A percentile compares a stretch with the other conserved stretches of the same genome.
phyloP scores from a whole-genome alignment of 1,140 invertebrate species.

The Steinernema khuongi region DNA sequence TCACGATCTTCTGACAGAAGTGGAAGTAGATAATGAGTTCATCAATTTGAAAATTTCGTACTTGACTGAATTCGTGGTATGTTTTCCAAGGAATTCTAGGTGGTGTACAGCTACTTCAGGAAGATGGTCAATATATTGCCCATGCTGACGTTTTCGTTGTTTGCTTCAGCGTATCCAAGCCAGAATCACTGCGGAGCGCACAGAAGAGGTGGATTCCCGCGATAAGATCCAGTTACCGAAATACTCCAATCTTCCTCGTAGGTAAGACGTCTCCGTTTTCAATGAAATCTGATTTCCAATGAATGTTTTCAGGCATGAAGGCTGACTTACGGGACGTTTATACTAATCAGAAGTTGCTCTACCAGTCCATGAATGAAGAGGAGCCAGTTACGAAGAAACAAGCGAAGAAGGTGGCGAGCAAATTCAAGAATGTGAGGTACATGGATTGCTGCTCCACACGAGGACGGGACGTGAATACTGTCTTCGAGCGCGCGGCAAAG shows the following conservation, averaged over 20 bases:
- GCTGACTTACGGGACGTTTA: background rate
- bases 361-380: background rate
- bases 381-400: background rate
- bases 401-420: background rate
- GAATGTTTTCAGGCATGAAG: background rate
- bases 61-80: background rate
- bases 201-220: background rate
- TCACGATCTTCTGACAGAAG: background rate
- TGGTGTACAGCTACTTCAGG: background rate
- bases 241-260: background rate
- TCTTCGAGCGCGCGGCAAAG: background rate
- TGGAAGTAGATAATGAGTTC: background rate
- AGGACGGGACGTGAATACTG: background rate
- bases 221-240: background rate
- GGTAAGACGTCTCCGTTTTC: background rate
- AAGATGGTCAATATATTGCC: background rate
- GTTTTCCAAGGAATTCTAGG: background rate
- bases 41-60: background rate
- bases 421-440: background rate
- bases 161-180: background rate
- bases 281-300: background rate
- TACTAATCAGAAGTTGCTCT: background rate
- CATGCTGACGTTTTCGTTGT: background rate
- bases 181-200: background rate
- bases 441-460: background rate